Evolutionary conservation across 2,797 vertebrate genomes (phyloP), one percentile per base, ranked within the genome.

Genomic region (Mionectes olivaceus): DNA sequence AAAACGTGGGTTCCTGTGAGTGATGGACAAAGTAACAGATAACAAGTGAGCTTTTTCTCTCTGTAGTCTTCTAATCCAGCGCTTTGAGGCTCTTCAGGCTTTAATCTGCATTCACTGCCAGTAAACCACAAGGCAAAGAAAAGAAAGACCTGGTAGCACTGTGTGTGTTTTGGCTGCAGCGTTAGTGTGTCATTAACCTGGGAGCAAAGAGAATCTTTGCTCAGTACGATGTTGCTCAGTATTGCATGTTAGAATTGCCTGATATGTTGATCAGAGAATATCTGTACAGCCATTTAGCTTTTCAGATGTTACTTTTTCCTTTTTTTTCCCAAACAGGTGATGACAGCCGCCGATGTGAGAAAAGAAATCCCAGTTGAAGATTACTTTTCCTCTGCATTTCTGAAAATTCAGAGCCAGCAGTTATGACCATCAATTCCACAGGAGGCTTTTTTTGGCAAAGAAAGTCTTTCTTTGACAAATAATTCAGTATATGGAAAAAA

Each of bases 301-400:
- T 93, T 92, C 95, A 96, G 64, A 94, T 89, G 47, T 93, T 94
- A 11, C 68, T 70, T 93, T 76, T 87, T 78, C 74, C 74, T 92
- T 88, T 77, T 64, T 74, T 65, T 22, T 41, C 94, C 67, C 52
- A 35, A 96, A 98, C 97, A 98, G 97, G 97, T 97, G 79, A 94
- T 88, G 88, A 91, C 81, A 94, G 75, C 90, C 75, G 85, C 64
- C 81, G 74, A 89, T 18, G 18, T 63, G 71, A 60, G 73, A 83
- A 93, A 94, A 91, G 94, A 94, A 68, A 73, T 67, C 64, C 57
- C 80, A 83, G 47, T 37, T 95, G 95, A 97, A 97, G 96, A 97
- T 93, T 27, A 82, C 65, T 87, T 90, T 97, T 80, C 83, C 73
- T 91, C 96, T 91, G 94, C 81, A 89, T 93, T 97, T 95, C 83